A percentile compares a stretch with the other conserved stretches of the same genome.
Evolutionary conservation across 2,113 vertebrate species (phyloP).

Genomic region (Podilymbus podiceps): DNA sequence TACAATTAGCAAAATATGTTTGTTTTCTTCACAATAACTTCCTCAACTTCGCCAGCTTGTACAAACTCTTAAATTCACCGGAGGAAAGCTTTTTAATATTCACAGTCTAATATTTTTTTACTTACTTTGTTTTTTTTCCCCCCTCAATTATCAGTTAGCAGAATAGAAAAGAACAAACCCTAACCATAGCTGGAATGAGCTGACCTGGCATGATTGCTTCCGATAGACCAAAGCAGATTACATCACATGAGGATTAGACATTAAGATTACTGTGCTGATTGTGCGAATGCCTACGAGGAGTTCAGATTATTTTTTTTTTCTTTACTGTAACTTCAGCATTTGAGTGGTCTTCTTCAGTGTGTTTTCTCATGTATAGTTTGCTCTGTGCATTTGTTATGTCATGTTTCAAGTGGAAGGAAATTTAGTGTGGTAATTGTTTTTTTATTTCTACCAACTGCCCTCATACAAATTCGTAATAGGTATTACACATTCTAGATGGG

Average conservation of each 20-base stretch:
- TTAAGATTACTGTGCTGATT: constrained; percentile 25
- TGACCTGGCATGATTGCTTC: neutral
- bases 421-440: fast-evolving
- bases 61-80: neutral
- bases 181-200: neutral
- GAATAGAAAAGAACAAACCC: neutral
- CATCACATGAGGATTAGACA: constrained; percentile 38
- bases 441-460: neutral
- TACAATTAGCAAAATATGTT: neutral
- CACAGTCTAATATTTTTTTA: neutral
- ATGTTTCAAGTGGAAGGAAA: neutral
- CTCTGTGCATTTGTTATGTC: neutral
- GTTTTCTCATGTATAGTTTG: neutral
- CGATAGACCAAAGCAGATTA: neutral
- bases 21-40: neutral
- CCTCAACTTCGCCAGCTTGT: neutral
- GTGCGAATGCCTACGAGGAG: neutral
- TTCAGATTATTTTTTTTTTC: neutral
- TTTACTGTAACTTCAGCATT: neutral
- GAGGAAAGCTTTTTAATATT: neutral
- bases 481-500: neutral
- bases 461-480: neutral
- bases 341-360: neutral
- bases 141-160: neutral
- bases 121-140: fast-evolving